These are phyloP conservation scores for Phataginus tricuspis DNA, from an alignment of 2,797 vertebrate species.

Conservation along the genomic window DNA sequence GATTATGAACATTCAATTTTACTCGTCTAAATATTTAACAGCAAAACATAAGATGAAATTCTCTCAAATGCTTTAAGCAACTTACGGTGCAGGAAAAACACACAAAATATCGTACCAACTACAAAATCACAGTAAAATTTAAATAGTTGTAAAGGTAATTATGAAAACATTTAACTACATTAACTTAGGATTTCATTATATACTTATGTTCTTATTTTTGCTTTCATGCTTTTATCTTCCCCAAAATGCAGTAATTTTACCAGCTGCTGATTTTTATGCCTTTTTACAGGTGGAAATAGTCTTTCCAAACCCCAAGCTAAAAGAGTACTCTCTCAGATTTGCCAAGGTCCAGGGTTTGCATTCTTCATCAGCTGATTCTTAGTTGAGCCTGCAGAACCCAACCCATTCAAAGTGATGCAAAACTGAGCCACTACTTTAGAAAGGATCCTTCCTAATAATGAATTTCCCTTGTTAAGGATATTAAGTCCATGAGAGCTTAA, in stretches of 20 bases:
- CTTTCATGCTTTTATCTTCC: neutral
- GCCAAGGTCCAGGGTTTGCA: neutral
- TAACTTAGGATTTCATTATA: neutral
- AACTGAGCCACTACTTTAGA: neutral
- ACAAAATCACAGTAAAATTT: neutral
- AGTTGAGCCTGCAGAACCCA: neutral
- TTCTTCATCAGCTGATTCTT: neutral
- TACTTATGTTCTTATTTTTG: neutral
- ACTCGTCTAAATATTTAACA: conserved; percentile 51
- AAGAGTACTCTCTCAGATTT: neutral
- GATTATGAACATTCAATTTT: conserved; percentile 18
- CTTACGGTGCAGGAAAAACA: neutral
- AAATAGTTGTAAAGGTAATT: neutral
- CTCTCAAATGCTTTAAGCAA: neutral
- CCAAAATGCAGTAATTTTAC: neutral
- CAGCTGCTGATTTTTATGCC: neutral
- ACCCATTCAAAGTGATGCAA: neutral
- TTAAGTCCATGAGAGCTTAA: neutral
- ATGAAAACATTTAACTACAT: neutral
- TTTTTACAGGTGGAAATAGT: neutral
- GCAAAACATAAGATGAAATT: neutral
- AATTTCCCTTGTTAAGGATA: neutral
- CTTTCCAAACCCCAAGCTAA: neutral
- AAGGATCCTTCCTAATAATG: neutral
- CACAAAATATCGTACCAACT: neutral